Evolutionary conservation across 2,113 vertebrate species (phyloP).

Genomic region (Trichomycterus rosablanca): DNA sequence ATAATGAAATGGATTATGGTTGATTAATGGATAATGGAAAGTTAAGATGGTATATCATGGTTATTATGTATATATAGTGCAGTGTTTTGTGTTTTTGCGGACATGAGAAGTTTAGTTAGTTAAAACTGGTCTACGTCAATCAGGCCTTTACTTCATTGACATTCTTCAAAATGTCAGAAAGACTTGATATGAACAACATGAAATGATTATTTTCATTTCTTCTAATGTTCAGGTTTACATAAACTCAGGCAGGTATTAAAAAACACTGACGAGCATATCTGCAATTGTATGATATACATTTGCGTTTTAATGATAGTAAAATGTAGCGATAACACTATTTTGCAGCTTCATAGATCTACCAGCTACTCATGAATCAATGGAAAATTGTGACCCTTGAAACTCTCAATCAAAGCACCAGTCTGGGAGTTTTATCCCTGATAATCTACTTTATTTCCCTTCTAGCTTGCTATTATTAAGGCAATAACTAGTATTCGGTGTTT

Average conservation of each 20-base stretch:
- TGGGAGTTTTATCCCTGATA: too few relatives aligned
- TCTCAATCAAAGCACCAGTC: not conserved
- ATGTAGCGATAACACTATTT: constrained; percentile 77
- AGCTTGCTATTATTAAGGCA: too few relatives aligned
- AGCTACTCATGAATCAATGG: constrained; percentile 53
- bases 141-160: constrained; percentile 61
- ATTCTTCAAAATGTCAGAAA: constrained; percentile 72
- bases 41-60: constrained; percentile 47
- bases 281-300: constrained; percentile 47
- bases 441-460: too few relatives aligned
- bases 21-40: constrained; percentile 18
- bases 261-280: constrained; percentile 55
- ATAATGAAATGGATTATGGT: too few relatives aligned
- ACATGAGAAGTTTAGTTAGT: constrained; percentile 55
- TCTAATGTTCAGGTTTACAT: constrained; percentile 50
- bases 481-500: too few relatives aligned
- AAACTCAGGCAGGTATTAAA: constrained; percentile 61
- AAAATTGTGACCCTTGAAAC: constrained; percentile 50
- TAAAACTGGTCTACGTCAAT: constrained; percentile 30
- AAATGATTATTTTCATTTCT: constrained; percentile 51
- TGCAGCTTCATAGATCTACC: constrained; percentile 61
- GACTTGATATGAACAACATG: constrained; percentile 52
- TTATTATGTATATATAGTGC: constrained; percentile 40
- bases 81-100: constrained; percentile 4
- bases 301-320: constrained; percentile 54